Evolutionary conservation across 1,140 invertebrate genomes (phyloP).

Genomic region (Megalonaias nervosa): DNA sequence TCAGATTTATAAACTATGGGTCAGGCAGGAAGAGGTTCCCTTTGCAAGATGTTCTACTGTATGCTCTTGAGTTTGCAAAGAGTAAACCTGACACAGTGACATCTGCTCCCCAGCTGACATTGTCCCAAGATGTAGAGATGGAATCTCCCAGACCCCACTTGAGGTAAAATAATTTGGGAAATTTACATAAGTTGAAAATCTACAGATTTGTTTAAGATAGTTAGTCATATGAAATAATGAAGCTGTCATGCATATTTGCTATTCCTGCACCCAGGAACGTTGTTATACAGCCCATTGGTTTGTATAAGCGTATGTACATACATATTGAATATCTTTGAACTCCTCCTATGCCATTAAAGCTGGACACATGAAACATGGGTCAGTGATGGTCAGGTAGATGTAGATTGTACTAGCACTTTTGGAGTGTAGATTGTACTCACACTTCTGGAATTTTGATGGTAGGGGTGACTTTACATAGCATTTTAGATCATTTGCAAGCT

Average conservation of each 20-base stretch:
- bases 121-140: slow-evolving; percentile 68
- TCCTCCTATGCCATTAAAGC: too few species aligned
- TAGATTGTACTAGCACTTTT: too few species aligned
- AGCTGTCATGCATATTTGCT: not conserved
- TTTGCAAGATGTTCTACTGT: slow-evolving; percentile 69
- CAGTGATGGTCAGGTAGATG: too few species aligned
- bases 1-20: slow-evolving; percentile 70
- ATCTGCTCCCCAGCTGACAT: slow-evolving; percentile 12
- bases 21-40: slow-evolving; percentile 68
- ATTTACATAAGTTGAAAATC: not conserved
- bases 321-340: too few species aligned
- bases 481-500: too few species aligned
- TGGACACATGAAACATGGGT: too few species aligned
- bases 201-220: not conserved
- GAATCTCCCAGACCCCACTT: slow-evolving; percentile 52
- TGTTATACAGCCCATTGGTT: too few species aligned
- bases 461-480: too few species aligned
- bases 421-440: too few species aligned
- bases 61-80: slow-evolving; percentile 69
- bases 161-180: slow-evolving; percentile 5
- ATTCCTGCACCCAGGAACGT: not conserved
- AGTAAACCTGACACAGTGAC: slow-evolving; percentile 37
- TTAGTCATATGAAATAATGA: not conserved
- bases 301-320: too few species aligned
- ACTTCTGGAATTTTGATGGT: too few species aligned